Evolutionary conservation across 37 sponge, comb jelly and placozoan species (phyloP), one percentile per base, ranked within the genome.

Genomic region (Hexactinellida sp.): DNA sequence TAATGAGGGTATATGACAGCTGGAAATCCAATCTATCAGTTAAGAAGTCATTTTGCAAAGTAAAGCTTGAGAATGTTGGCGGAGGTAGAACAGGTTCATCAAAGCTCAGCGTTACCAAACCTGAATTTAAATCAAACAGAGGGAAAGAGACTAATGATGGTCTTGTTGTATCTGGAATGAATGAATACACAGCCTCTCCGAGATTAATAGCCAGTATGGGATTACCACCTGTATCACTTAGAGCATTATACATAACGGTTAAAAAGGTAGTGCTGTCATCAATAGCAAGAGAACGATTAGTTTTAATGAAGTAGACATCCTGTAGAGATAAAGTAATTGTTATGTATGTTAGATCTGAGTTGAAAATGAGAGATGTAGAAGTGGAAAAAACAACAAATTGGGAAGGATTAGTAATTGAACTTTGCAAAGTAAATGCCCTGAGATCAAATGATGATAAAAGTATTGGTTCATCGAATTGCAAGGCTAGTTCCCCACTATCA

Each of bases 391-490:
- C 54, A 88, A 24, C 85, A 88, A 51, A 87, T 36, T 16, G 36
- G 63, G 34, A 7, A 25, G 76, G 76, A 28, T 63, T 63, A 37
- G 38, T 52, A 0, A 84, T 37, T 83, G 84, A 86, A 36, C 89
- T 90, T 52, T 89, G 89, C 35, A 94, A 83, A 1, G 88, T 83
- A 32, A 92, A 52, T 28, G 88, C 88, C 36, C 89, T 86, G 16
- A 94, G 54, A 41, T 91, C 92, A 37, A 95, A 84, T 28, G 35
- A 38, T 24, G 82, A 54, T 0, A 87, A 36, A 0, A 87, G 52
- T 25, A 95, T 89, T 32, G 96, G 92, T 83, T 95, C 94, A 87
- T 89, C 86, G 37, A 95, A 95, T 9, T 87, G 90, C 39, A 95
- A 83, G 0, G 54, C 36, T 0, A 95, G 88, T 1, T 36, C 47